Evolutionary conservation across 2,888 invertebrate genomes (phyloP), one percentile per base, ranked within the genome.

Genomic region (Metopia argyrocephala): DNA sequence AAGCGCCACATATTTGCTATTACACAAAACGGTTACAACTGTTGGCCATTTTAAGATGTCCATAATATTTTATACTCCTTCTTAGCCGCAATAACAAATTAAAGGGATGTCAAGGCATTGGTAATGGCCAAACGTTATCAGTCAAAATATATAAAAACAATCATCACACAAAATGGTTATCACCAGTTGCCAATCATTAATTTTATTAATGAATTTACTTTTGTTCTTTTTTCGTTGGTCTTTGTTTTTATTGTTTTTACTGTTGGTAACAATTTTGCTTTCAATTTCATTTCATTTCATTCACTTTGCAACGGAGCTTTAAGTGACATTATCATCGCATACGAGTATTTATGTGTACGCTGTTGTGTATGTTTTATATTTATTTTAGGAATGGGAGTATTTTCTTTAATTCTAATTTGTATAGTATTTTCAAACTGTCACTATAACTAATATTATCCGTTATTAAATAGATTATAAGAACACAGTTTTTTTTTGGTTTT

Each of bases 131-230:
- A 12, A 38, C 15, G 54, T 48, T 74, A 75, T 81, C 81, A 81
- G 69, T 81, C 66, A 74, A 69, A 74, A 6, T 50, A 18, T 15
- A 57, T 25, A 31, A 57, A 56, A 73, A 2, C 56, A 54, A 69
- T 59, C 56, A 69, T 52, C 56, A 64, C 9, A 50, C 38, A 38
- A 12, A 9, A 15, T 18, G 20, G 6, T 68, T 79, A 79, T 75
- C 75, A 31, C 15, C 5, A 20, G 52, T 61, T 68, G 62, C 18
- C 64, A 62, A 80, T 80, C 80, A 68, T 73, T 68, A 76, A 80
- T 80, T 80, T 62, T 71, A 50, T 69, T 76, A 80, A 80, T 73
- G 82, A 71, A 71, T 76, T 78, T 76, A 68, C 65, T 68, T 68
- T 68, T 54, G 38, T 27, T 71, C 54, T 46, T 9, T 23, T 9